phyloP scores from a whole-genome alignment of 2,888 invertebrate genomes.

The Trichogramma evanescens region DNA sequence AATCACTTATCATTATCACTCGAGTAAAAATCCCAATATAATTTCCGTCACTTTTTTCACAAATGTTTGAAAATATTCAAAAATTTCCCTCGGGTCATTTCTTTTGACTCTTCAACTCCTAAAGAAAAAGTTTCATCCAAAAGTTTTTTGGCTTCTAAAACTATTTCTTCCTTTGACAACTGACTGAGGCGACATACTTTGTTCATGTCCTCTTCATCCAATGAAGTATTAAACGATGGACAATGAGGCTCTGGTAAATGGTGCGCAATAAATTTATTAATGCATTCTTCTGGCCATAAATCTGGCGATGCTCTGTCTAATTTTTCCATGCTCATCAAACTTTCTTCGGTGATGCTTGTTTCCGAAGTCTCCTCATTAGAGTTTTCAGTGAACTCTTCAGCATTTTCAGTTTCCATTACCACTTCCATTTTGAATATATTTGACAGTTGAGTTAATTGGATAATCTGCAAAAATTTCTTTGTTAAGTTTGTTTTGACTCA shows the following conservation, averaged over 20 bases:
- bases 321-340: conserved; percentile 80
- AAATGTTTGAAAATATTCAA: conserved; percentile 68
- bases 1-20: too few species aligned
- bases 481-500: too few species aligned
- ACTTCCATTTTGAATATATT: background rate
- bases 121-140: conserved; percentile 91
- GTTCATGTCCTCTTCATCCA: conserved; percentile 44
- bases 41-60: background rate
- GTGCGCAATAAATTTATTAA: conserved; percentile 72
- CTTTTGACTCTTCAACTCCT: conserved; percentile 89
- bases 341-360: conserved; percentile 56
- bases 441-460: too few species aligned
- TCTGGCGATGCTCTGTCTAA: conserved; percentile 89
- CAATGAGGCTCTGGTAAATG: conserved; percentile 57
- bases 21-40: background rate
- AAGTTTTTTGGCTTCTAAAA: conserved; percentile 87
- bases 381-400: background rate
- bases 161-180: conserved; percentile 72
- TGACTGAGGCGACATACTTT: conserved; percentile 72
- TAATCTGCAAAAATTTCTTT: too few species aligned
- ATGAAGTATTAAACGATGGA: conserved; percentile 31
- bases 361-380: background rate
- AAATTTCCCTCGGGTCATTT: conserved; percentile 93
- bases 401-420: background rate
- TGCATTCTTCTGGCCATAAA: conserved; percentile 92